A percentile compares a stretch with the other conserved stretches of the same genome.
Evolutionary conservation across 2,113 vertebrate species (phyloP).

Genomic region (Chascanopsetta lugubris): DNA sequence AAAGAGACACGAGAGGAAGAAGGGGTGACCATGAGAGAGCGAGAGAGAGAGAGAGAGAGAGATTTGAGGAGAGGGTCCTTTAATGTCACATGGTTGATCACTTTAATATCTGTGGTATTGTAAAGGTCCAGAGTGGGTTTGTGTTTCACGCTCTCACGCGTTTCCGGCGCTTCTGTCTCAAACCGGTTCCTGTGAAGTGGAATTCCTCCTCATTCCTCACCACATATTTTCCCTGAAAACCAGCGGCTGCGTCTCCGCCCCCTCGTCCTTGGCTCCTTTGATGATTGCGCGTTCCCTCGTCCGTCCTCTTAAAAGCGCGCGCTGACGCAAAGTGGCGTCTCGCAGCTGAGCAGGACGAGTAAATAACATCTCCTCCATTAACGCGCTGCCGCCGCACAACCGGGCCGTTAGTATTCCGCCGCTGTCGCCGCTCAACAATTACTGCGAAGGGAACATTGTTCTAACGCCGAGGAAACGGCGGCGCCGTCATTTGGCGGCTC

Average conservation of each 20-base stretch:
- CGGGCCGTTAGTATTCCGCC: slow-evolving; percentile 22
- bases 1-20: neutral
- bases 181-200: no score
- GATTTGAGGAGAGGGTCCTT: neutral
- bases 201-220: no score
- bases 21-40: neutral
- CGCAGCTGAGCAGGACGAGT: slow-evolving; percentile 25
- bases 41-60: neutral
- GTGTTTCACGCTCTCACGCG: no score
- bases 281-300: no score
- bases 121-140: no score
- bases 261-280: no score
- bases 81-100: no score
- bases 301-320: neutral
- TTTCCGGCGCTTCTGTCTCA: no score
- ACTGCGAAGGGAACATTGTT: neutral
- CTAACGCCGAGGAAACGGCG: slow-evolving; percentile 1
- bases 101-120: no score
- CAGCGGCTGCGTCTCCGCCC: no score
- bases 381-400: slow-evolving; percentile 10
- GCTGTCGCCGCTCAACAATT: slow-evolving; percentile 15
- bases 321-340: neutral
- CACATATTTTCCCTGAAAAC: no score
- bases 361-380: slow-evolving; percentile 9
- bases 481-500: neutral